Conservation (phyloP, 2,113 vertebrate genomes). For the Calidris pygmaea region DNA sequence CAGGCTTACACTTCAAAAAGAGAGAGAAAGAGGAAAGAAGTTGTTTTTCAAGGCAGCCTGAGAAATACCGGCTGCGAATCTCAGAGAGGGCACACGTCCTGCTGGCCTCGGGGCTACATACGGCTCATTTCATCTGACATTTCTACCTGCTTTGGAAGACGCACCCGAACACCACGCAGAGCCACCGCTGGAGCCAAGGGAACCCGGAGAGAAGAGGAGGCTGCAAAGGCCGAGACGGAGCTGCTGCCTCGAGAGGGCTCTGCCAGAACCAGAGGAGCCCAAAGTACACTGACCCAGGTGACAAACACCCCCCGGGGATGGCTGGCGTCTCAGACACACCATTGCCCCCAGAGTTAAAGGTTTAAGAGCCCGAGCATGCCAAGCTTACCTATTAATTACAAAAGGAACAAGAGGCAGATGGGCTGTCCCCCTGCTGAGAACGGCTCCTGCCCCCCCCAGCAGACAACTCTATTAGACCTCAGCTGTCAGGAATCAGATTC, state of each 20-base stretch:
- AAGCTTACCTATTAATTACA: slow-evolving; percentile 4
- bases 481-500: slow-evolving; percentile 4
- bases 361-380: neutral
- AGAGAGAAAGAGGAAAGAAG: neutral
- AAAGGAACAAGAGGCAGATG: neutral
- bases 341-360: neutral
- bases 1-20: neutral
- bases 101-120: too few species aligned
- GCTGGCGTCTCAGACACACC: neutral
- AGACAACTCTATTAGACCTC: slow-evolving; percentile 20
- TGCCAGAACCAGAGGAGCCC: neutral
- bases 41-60: neutral
- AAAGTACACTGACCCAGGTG: neutral
- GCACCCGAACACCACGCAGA: neutral
- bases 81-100: neutral
- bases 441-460: neutral
- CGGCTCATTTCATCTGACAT: neutral
- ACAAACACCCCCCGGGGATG: neutral
- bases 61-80: neutral
- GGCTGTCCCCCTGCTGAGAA: neutral
- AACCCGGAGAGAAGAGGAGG: neutral
- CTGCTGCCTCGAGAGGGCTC: neutral
- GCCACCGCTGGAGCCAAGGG: neutral
- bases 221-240: neutral
- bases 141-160: neutral